These are phyloP conservation scores for Leptura quadrifasciata DNA, from an alignment of 2,888 invertebrate species.

Conservation along the genomic window DNA sequence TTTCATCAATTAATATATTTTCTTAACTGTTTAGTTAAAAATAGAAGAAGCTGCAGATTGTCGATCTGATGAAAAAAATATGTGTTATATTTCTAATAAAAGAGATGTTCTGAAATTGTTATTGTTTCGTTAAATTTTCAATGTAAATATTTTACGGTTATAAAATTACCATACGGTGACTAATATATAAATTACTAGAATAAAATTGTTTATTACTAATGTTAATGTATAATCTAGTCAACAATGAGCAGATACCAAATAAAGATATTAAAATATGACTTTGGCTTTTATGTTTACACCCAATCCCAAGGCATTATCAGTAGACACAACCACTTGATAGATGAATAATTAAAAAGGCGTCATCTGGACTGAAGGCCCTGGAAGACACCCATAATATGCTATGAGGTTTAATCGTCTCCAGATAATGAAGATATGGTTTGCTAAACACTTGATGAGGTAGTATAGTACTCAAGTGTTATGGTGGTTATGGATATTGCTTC, in stretches of 20 bases:
- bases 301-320: too few species aligned
- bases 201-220: slow-evolving; percentile 23
- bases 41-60: background rate
- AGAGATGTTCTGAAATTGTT: background rate
- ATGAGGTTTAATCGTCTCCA: too few species aligned
- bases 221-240: slow-evolving; percentile 37
- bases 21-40: background rate
- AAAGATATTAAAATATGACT: slow-evolving; percentile 10
- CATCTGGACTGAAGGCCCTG: too few species aligned
- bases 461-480: too few species aligned
- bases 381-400: too few species aligned
- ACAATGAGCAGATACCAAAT: slow-evolving; percentile 17
- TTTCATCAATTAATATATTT: background rate
- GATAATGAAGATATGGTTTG: too few species aligned
- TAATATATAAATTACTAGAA: background rate
- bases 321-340: too few species aligned
- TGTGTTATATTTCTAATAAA: background rate
- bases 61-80: background rate
- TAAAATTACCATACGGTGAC: background rate
- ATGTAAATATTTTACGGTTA: slow-evolving; percentile 16
- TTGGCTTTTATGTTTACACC: too few species aligned
- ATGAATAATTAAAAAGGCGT: too few species aligned
- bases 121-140: slow-evolving; percentile 9
- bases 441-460: too few species aligned
- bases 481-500: too few species aligned